These are phyloP conservation scores for Chironomus tepperi DNA, from an alignment of 1,140 invertebrate genomes.

Conservation along the genomic window DNA sequence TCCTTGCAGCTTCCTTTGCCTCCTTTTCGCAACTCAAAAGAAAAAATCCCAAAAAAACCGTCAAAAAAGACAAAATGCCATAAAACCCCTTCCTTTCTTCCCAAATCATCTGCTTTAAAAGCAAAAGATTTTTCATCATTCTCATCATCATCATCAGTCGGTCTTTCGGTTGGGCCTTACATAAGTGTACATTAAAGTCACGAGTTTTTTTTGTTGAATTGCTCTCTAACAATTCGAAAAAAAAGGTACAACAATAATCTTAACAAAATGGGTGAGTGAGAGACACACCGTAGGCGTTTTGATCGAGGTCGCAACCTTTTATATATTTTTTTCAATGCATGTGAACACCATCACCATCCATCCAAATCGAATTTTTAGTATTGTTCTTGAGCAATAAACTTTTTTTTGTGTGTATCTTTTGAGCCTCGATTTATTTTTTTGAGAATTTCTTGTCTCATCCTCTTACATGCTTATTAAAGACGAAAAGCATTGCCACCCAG, in stretches of 20 bases:
- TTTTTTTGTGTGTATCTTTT: no score
- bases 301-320: constrained; percentile 11
- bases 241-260: background rate
- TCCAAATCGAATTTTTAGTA: background rate
- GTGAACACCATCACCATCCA: constrained; percentile 8
- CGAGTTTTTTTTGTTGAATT: background rate
- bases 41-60: no score
- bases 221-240: background rate
- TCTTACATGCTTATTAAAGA: no score
- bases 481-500: no score
- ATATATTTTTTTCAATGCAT: background rate
- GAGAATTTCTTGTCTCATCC: no score
- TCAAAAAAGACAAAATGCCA: no score
- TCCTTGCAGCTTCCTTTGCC: no score
- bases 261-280: background rate
- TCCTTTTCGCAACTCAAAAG: no score
- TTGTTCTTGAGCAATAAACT: no score
- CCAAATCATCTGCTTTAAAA: no score
- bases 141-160: background rate
- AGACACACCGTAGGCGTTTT: constrained; percentile 2
- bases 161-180: background rate
- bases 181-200: background rate
- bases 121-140: background rate
- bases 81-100: no score
- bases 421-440: no score